These are phyloP conservation scores for Mesochorus sp. DNA, from an alignment of 2,888 invertebrate species.

Conservation along the genomic window DNA sequence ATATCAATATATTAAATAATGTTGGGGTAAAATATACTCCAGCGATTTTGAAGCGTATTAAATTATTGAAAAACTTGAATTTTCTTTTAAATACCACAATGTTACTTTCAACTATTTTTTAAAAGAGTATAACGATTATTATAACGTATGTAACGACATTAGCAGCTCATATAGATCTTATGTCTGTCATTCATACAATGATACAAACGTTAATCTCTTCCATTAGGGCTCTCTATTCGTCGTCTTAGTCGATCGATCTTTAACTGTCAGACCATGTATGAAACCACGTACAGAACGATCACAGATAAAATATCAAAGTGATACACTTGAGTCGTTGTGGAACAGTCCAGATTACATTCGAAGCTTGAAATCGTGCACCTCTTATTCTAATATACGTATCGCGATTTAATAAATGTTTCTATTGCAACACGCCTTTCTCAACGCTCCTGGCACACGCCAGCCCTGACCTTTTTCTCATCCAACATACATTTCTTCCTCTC, in stretches of 20 bases:
- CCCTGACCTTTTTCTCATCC: slow-evolving; percentile 41
- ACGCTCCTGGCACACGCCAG: slow-evolving; percentile 33
- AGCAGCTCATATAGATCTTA: too few relatives aligned
- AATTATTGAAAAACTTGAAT: too few relatives aligned
- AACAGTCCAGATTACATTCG: slow-evolving; percentile 3
- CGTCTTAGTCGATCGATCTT: too few relatives aligned
- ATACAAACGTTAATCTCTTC: neutral
- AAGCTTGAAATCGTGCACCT: slow-evolving; percentile 10
- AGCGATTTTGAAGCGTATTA: too few relatives aligned
- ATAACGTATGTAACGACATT: too few relatives aligned
- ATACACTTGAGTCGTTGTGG: slow-evolving; percentile 3
- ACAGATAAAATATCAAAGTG: slow-evolving; percentile 31
- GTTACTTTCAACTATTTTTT: too few relatives aligned
- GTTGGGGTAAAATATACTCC: too few relatives aligned
- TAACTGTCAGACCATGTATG: neutral
- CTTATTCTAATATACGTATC: slow-evolving; percentile 21
- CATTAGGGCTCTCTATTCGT: neutral
- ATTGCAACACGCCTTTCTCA: slow-evolving; percentile 40
- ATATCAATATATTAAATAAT: too few relatives aligned
- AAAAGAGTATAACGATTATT: too few relatives aligned
- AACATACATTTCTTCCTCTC: slow-evolving; percentile 21
- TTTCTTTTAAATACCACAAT: too few relatives aligned
- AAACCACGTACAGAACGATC: slow-evolving; percentile 13
- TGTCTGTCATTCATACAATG: too few relatives aligned
- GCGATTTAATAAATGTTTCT: slow-evolving; percentile 42